Evolutionary conservation across 1,140 invertebrate species (phyloP).

Genomic region (Trichonephila clavipes): DNA sequence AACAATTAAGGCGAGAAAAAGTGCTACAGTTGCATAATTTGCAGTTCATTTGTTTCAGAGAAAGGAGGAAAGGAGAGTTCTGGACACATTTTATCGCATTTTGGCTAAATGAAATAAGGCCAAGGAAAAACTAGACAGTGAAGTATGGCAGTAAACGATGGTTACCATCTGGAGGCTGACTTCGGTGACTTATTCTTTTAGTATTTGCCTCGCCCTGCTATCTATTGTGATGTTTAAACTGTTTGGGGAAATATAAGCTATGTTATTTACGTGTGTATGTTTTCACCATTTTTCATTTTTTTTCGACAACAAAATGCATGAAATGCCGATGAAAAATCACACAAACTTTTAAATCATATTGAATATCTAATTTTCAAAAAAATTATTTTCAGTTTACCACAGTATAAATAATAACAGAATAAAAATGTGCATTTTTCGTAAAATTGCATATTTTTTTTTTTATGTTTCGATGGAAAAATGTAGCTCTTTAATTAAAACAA

Average conservation of each 20-base stretch:
- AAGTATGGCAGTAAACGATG: neutral
- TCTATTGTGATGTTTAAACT: neutral
- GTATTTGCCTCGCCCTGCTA: neutral
- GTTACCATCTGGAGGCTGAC: neutral
- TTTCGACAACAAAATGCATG: too few relatives aligned
- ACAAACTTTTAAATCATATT: neutral
- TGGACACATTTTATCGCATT: constrained; percentile 26
- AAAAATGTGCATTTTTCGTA: too few relatives aligned
- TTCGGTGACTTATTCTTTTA: neutral
- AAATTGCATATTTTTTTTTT: too few relatives aligned
- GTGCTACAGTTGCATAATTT: constrained; percentile 68
- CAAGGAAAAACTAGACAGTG: constrained; percentile 48
- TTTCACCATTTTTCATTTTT: neutral
- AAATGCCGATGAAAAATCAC: neutral
- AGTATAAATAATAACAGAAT: too few relatives aligned
- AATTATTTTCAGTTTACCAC: neutral
- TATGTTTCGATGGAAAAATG: too few relatives aligned
- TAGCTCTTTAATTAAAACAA: too few relatives aligned
- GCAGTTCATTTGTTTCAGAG: constrained; percentile 54
- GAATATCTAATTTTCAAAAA: neutral
- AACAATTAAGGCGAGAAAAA: constrained; percentile 53
- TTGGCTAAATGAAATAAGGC: constrained; percentile 42
- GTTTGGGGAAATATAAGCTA: neutral
- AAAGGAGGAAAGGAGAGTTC: neutral
- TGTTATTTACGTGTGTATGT: neutral